These are phyloP conservation scores for Deladenus siricidicola DNA, from an alignment of 2,888 invertebrate genomes.

Conservation along the genomic window DNA sequence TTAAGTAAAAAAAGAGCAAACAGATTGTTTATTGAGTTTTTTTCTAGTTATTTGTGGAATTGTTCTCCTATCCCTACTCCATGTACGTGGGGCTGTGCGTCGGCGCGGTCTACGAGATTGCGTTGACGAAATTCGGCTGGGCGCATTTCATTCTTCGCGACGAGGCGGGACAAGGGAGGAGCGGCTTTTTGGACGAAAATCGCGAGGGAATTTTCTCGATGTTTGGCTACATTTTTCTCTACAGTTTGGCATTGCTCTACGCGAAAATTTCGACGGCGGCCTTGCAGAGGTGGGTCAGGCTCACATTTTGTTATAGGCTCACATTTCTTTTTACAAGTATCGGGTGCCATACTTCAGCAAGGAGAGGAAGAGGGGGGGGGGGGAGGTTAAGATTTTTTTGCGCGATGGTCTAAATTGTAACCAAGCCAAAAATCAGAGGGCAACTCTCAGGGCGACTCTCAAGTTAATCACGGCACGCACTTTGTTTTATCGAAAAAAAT, in stretches of 20 bases:
- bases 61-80: conserved; percentile 2
- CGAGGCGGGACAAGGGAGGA: neutral
- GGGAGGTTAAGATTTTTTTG: too few relatives aligned
- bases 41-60: conserved; percentile 12
- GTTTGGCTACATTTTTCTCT: conserved; percentile 75
- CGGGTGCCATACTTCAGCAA: too few relatives aligned
- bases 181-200: conserved; percentile 68
- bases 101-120: conserved; percentile 29
- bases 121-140: conserved; percentile 68
- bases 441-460: too few relatives aligned
- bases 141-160: conserved; percentile 56
- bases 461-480: too few relatives aligned
- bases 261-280: neutral
- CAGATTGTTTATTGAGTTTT: neutral
- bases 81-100: conserved; percentile 17
- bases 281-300: neutral
- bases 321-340: neutral
- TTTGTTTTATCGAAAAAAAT: too few relatives aligned
- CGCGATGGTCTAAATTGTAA: neutral
- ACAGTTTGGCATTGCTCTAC: conserved; percentile 62
- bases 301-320: neutral
- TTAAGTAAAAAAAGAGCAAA: neutral
- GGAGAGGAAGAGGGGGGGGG: too few relatives aligned
- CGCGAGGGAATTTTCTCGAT: conserved; percentile 80
- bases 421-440: too few relatives aligned